Percentiles rank a stretch among this genome's conserved stretches.
phyloP scores from a whole-genome alignment of 1,140 invertebrate genomes.

The Aradophagus sp. region DNA sequence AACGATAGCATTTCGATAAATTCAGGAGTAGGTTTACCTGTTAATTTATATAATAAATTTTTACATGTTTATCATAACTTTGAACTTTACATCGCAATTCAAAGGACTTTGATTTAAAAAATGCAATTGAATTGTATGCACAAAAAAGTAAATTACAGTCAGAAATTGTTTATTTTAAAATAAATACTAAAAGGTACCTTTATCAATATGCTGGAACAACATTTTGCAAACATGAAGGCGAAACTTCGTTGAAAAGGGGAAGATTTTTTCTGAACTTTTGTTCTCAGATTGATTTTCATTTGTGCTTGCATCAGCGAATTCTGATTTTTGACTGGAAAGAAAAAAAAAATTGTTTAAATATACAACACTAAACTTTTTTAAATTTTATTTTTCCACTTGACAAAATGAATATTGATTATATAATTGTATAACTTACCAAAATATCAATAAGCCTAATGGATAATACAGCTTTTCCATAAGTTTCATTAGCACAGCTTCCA shows the following conservation, averaged over 20 bases:
- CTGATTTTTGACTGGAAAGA: constrained; percentile 50
- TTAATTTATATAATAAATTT: constrained; percentile 11
- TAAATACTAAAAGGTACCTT: constrained; percentile 61
- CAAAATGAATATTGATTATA: not conserved
- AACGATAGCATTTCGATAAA: constrained; percentile 71
- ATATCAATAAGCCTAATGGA: constrained; percentile 72
- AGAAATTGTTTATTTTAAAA: not conserved
- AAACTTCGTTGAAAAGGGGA: constrained; percentile 70
- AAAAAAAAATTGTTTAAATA: not conserved
- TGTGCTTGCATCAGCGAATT: constrained; percentile 49
- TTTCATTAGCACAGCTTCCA: constrained; percentile 72
- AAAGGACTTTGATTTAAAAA: too few species aligned
- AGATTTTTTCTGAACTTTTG: constrained; percentile 55
- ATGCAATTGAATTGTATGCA: too few species aligned
- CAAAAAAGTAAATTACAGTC: too few species aligned
- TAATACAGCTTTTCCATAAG: constrained; percentile 72
- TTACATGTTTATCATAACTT: too few species aligned
- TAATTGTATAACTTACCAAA: constrained; percentile 62
- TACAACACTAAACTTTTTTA: too few species aligned
- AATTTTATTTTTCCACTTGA: too few species aligned
- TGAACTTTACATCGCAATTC: too few species aligned
- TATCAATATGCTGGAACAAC: constrained; percentile 68
- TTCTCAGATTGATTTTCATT: constrained; percentile 57
- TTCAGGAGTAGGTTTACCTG: constrained; percentile 69
- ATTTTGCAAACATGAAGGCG: constrained; percentile 70